Evolutionary conservation across 2,797 vertebrate species (phyloP), one percentile per base, ranked within the genome.

Genomic region (Catostomus latipinnis): DNA sequence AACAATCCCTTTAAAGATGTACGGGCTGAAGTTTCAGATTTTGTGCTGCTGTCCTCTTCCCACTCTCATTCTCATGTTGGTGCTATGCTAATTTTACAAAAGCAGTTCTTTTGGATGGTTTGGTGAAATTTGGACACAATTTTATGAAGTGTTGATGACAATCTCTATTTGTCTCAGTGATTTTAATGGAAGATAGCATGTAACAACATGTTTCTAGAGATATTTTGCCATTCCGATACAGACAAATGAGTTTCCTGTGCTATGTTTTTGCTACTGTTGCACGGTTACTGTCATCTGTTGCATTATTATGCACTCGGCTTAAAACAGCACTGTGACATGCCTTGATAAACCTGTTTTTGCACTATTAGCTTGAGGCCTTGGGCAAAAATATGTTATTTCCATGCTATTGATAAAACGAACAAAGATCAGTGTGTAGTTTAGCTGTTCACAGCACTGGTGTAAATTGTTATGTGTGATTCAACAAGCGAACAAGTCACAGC

Each of bases 251-350:
- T 72, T 72, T 71, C 57, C 34, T 45, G 10, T 0, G 71, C 57
- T 67, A n/a, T 73, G 53, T 71, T 71, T 70, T 76, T 34, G 34
- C 34, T 34, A 10, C 56, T 46, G 10, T 67, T 48, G 48, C 69
- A 81, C 61, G 68, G 50, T 70, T 48, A 71, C 71, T 71, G 45
- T 68, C 76, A 69, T 77, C 67, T 46, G 43, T 79, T 54, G 73
- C 49, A 83, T 82, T 60, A 54, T 78, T 81, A 71, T 78, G 75
- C 81, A 84, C 80, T 84, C 87, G 63, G 57, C 54, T 80, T 78
- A 88, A 80, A 69, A 75, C 56, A 68, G 71, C 79, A 74, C 52
- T 78, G 82, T 79, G 68, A 80, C 67, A 53, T 73, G 78, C 67
- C 82, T 85, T 83, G 71, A 67, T 78, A 60, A 87, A 80, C 79